These are phyloP conservation scores for Scaptomyza tumidula DNA, from an alignment of 2,888 invertebrate species.

Conservation along the genomic window DNA sequence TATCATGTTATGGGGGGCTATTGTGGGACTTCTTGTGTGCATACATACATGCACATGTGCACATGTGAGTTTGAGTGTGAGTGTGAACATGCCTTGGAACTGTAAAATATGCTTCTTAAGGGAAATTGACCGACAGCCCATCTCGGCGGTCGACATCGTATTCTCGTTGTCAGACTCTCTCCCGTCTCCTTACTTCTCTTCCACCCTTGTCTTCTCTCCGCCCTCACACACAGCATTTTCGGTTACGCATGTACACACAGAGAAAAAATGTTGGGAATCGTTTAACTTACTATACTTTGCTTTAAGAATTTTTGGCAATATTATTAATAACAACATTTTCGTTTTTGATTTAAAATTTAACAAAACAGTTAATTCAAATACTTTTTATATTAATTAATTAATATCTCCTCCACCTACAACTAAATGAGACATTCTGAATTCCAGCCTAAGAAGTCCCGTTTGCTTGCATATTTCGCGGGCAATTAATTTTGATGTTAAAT, in stretches of 20 bases:
- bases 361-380: too few species aligned
- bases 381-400: too few species aligned
- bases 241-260: constrained; percentile 41
- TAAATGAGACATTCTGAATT: too few species aligned
- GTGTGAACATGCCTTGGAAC: constrained; percentile 47
- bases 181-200: constrained; percentile 22
- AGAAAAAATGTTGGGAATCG: too few species aligned
- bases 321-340: too few species aligned
- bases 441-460: too few species aligned
- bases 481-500: too few species aligned
- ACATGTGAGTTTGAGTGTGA: constrained; percentile 48
- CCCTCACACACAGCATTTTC: constrained; percentile 62
- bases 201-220: constrained; percentile 12
- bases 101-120: constrained; percentile 52
- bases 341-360: too few species aligned
- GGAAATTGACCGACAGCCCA: constrained; percentile 63
- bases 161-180: constrained; percentile 34
- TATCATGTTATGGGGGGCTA: constrained; percentile 24
- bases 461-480: too few species aligned
- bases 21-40: constrained; percentile 33
- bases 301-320: too few species aligned
- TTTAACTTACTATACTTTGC: too few species aligned
- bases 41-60: constrained; percentile 25
- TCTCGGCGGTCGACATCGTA: constrained; percentile 34
- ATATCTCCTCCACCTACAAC: too few species aligned